Conservation (phyloP, 1,140 invertebrate species). For the Octopus bimaculoides region DNA sequence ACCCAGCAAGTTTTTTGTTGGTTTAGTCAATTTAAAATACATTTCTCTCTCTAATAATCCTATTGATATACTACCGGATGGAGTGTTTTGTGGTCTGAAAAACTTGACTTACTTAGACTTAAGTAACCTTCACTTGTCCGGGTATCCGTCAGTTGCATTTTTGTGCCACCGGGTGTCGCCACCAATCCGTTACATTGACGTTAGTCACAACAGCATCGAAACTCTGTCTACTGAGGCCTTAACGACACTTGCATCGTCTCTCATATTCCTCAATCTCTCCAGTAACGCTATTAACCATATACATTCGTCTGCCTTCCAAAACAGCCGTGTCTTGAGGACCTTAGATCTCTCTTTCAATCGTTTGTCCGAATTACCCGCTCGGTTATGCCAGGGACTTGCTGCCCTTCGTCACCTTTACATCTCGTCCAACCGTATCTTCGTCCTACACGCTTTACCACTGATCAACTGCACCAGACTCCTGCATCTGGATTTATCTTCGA, state of each 20-base stretch:
- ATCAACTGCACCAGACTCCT: neutral
- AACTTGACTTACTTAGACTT: neutral
- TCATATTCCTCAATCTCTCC: neutral
- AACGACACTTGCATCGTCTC: neutral
- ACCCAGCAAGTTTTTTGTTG: neutral
- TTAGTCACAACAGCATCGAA: neutral
- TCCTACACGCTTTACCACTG: neutral
- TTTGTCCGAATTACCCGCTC: neutral
- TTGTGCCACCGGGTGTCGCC: neutral
- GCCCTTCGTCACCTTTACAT: neutral
- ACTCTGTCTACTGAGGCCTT: neutral
- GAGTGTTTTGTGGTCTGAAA: neutral
- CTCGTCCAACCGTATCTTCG: neutral
- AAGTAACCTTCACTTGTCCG: neutral
- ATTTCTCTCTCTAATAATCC: neutral
- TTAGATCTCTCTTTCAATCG: conserved; percentile 6
- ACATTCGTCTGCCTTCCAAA: neutral
- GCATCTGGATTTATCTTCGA: neutral
- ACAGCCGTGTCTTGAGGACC: neutral
- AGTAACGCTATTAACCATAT: neutral
- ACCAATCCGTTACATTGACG: neutral
- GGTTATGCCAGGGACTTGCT: neutral
- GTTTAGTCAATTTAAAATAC: neutral
- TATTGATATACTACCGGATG: neutral
- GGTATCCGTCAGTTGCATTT: neutral